Conservation (phyloP, 2,888 invertebrate species). For the Tipula vernalis region DNA sequence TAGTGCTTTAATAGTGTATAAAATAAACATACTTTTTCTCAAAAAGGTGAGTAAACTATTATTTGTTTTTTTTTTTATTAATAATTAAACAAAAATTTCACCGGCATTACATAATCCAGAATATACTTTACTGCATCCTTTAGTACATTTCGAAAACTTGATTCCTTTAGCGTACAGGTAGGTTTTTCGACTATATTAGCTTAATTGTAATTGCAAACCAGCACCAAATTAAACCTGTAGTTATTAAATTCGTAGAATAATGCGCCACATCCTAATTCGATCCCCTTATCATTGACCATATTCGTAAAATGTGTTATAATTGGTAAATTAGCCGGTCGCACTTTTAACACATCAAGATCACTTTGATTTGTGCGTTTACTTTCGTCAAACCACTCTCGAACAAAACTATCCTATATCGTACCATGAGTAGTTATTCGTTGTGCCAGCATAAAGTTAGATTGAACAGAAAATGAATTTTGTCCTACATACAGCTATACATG, state of each 20-base stretch:
- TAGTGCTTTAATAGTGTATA: no score
- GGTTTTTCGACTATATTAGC: slow-evolving; percentile 11
- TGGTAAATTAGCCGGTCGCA: background rate
- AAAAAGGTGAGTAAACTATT: no score
- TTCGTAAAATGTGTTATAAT: background rate
- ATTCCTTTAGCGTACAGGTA: slow-evolving; percentile 12
- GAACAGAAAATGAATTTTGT: background rate
- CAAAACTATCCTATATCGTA: background rate
- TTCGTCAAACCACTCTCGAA: background rate
- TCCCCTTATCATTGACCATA: background rate
- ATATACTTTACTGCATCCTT: background rate
- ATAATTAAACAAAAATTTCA: background rate
- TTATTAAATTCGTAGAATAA: background rate
- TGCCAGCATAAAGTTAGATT: background rate
- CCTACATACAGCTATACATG: background rate
- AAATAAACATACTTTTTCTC: no score
- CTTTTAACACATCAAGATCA: background rate
- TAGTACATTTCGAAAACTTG: slow-evolving; percentile 13
- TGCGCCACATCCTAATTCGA: background rate
- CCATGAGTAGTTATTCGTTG: background rate
- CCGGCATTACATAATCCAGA: background rate
- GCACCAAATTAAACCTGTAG: background rate
- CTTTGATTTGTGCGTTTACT: background rate
- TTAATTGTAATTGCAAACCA: slow-evolving; percentile 14
- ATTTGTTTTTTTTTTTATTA: background rate